phyloP scores from a whole-genome alignment of 2,113 vertebrate species.

The Leucosticte australis region DNA sequence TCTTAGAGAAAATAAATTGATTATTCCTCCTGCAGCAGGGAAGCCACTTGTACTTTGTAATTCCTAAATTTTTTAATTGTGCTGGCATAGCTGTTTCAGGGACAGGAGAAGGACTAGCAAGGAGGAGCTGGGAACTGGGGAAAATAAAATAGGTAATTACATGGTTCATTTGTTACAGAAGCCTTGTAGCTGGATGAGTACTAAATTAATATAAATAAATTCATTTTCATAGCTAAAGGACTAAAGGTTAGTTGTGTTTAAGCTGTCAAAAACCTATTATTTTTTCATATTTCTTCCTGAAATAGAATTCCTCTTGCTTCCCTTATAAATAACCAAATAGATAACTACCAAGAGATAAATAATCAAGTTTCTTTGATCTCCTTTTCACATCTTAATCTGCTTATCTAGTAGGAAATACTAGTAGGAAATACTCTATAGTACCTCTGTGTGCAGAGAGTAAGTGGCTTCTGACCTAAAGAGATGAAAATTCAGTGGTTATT shows the following conservation, averaged over 20 bases:
- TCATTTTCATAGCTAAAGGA: background rate
- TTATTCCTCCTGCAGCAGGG: background rate
- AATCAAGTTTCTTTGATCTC: background rate
- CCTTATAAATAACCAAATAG: background rate
- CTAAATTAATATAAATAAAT: background rate
- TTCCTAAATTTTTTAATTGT: background rate
- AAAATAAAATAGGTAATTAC: background rate
- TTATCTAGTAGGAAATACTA: background rate
- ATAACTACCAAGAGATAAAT: background rate
- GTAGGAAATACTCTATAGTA: background rate
- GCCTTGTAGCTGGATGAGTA: background rate
- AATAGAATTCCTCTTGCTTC: background rate
- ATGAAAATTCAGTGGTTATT: background rate
- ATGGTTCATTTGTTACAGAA: background rate
- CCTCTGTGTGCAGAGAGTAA: background rate
- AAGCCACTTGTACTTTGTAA: background rate
- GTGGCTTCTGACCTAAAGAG: background rate
- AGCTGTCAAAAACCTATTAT: background rate
- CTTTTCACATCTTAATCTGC: background rate
- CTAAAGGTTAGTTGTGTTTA: background rate
- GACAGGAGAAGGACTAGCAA: background rate
- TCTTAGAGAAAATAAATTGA: background rate
- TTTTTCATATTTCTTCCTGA: background rate
- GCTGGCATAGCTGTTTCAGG: background rate
- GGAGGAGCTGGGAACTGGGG: background rate